Base-by-base conservation (phyloP, 2,113 vertebrate genomes). In the Hypanus sabinus region DNA sequence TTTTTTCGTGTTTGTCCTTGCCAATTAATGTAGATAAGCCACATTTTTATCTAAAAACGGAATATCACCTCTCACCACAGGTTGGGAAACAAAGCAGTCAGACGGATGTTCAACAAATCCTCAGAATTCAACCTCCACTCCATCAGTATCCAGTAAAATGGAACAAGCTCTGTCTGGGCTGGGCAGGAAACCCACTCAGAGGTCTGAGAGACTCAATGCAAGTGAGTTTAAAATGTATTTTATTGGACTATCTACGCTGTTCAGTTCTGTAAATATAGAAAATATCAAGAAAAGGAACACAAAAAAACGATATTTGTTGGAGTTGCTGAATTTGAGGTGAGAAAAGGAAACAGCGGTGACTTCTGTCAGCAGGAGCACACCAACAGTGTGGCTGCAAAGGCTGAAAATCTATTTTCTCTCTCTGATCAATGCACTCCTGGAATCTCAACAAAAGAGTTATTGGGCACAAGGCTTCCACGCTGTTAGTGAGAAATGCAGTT, bases 151-250 rank as follows among this genome's bases (percentile, higher is more conserved):
- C 14, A 94, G 97, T 91, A 97, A 97, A 96, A 95, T 97, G n/a
- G 98, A 98, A 14, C 96, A 95, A 62, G 97, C 97, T 94, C 96
- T 98, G 95, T 95, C 97, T 6, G 96, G 96, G 3, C 94, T 97
- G 95, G 96, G 96, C 5, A 97, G 98, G 95, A 99, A 99, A 94
- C 96, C 97, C 0, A 96, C 98, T 94, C 98, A 98, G 95, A 97
- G 98, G 55, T 96, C 98, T 2, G 96, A 98, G 95, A 96, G 98
- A 90, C 98, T 99, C 5, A 98, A 96, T 36, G 97, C 98, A 97
- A 97, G 99, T 99, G 96, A 97, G 96, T 96, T 85, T 88, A 94
- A 70, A 77, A 60, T 77, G 2, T 36, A 5, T 80, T 30, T 38
- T 3, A 22, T 4, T 91, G 30, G 68, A 70, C 71, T 2, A 24